Base-by-base conservation (phyloP, 2,797 vertebrate species). In the Notamacropus eugenii region DNA sequence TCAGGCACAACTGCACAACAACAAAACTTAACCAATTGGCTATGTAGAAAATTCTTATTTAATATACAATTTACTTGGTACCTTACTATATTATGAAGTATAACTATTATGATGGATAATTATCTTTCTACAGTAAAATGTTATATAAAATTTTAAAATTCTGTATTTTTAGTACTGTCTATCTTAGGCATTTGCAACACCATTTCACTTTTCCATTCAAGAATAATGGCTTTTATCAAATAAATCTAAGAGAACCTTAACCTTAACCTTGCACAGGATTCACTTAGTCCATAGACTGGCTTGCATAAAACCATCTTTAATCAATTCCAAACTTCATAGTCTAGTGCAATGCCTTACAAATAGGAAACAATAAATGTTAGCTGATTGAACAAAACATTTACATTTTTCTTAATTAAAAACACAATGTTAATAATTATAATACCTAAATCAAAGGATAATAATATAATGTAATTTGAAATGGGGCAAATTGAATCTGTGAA, bases 101-200 rank as follows among this genome's bases (percentile, higher is more conserved):
- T 91, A 95, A 82, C 50, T 97, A 58, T 96, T 52, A 97, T 93
- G 95, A 28, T 58, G 92, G 94, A 91, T 97, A 96, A 97, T 94
- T 97, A 95, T 97, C 97, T 98, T 95, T n/a, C 96, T 96, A 96
- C 40, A 97, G 95, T 97, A 97, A 98, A 97, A 93, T 94, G 91
- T 52, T 95, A n/a, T 55, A 93, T 28, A 95, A 52, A 97, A 90
- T 46, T 96, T 93, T 91, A 3, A 93, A 94, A 90, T 91, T 94
- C 90, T 91, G 8, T 95, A 57, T 28, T 95, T 97, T 96, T 90
- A 94, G 90, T 99, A 90, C 90, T 94, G 93, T 50, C 93, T 91
- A 74, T 90, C 93, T 92, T 95, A 59, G 93, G 74, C 52, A 94
- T 90, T 92, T 94, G 92, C 92, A 95, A 67, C 22, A 90, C 74